Evolutionary conservation across 1,140 invertebrate species (phyloP).

Genomic region (Wiebesia pumilae): DNA sequence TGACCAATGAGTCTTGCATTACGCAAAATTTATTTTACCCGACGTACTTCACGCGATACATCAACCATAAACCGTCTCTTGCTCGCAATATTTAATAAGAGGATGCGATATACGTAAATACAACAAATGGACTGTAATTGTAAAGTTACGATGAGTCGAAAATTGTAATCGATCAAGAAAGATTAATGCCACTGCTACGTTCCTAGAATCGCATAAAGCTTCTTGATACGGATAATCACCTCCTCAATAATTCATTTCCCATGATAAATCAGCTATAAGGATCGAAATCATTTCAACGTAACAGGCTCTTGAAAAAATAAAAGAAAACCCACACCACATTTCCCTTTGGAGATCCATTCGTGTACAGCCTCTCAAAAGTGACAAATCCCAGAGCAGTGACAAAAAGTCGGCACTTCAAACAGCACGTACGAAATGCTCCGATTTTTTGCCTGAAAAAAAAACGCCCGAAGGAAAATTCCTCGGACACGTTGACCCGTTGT

Average conservation of each 20-base stretch:
- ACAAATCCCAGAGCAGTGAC: constrained; percentile 30
- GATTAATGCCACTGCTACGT: neutral
- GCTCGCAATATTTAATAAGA: neutral
- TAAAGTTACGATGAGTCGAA: neutral
- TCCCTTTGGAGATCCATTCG: neutral
- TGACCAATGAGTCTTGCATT: neutral
- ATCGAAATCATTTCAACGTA: too few species aligned
- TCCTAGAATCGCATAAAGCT: neutral
- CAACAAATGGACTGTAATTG: neutral
- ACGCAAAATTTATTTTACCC: neutral
- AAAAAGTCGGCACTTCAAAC: neutral
- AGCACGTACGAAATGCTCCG: neutral
- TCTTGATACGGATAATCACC: neutral
- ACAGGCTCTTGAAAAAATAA: neutral
- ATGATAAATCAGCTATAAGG: neutral
- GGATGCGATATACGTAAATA: neutral
- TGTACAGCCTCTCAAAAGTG: constrained; percentile 16
- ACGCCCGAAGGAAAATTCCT: constrained; percentile 32
- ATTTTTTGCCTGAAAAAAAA: too few species aligned
- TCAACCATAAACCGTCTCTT: neutral
- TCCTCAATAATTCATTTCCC: neutral
- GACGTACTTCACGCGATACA: neutral
- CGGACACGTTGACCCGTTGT: neutral
- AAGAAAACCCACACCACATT: constrained; percentile 14
- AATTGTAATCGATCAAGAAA: neutral